A percentile compares a stretch with the other conserved stretches of the same genome.
Evolutionary conservation across 1,140 invertebrate genomes (phyloP).

Genomic region (Plutomurus gul): DNA sequence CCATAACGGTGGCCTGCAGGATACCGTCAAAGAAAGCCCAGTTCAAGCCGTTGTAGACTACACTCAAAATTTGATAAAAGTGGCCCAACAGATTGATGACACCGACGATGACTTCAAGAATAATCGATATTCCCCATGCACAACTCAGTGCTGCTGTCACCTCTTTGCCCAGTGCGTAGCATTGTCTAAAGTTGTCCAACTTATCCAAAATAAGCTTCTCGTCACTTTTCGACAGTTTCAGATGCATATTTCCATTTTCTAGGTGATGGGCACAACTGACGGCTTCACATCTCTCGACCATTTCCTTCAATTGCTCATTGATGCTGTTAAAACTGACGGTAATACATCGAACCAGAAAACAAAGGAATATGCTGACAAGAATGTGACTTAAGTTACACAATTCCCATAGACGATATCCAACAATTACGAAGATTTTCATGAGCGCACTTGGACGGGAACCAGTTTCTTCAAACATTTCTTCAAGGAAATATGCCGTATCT

Average conservation of each 20-base stretch:
- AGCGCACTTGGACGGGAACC: not conserved
- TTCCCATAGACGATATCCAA: conserved; percentile 6
- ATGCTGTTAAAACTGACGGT: not conserved
- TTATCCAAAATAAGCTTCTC: not conserved
- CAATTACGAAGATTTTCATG: not conserved
- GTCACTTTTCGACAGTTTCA: not conserved
- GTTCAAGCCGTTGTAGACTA: not conserved
- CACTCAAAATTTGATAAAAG: not conserved
- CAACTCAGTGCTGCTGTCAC: not conserved
- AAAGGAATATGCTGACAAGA: not conserved
- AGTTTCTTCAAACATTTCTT: not conserved
- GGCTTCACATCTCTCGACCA: not conserved
- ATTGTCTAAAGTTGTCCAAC: not conserved
- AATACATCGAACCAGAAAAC: not conserved
- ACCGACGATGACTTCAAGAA: conserved; percentile 27
- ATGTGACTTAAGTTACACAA: conserved; percentile 15
- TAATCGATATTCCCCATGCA: conserved; percentile 19
- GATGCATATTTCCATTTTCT: not conserved
- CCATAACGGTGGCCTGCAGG: not conserved
- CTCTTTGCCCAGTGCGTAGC: not conserved
- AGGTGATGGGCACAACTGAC: not conserved
- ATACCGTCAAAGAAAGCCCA: not conserved
- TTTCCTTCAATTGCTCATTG: conserved; percentile 3
- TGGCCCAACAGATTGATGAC: not conserved
- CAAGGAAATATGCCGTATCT: not conserved